Evolutionary conservation across 2,888 invertebrate species (phyloP), one percentile per base, ranked within the genome.

Genomic region (Agrochola macilenta): DNA sequence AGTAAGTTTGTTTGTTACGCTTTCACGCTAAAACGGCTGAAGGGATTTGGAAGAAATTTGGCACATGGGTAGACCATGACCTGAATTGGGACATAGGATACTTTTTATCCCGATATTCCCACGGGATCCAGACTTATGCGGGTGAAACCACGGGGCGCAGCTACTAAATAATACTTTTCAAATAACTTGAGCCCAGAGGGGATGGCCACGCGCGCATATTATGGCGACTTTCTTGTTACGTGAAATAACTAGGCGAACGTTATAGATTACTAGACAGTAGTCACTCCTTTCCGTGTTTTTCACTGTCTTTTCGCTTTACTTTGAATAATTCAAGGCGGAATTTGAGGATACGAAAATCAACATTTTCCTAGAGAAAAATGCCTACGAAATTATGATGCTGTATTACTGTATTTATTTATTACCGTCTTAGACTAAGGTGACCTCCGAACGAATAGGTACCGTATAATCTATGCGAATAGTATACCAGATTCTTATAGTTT

Each of bases 401-500:
- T 30, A 30, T 5, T 26, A 43, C 1, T 3, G 1, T 70, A 9
- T 39, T 69, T 4, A 52, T 52, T 60, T 69, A 39, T 26, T 8
- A 57, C 23, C 9, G 9, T 43, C 26, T 2, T 26, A 20, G 5
- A 39, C 46, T 14, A 46, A 46, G 46, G 46, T 46, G 46, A 43
- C 43, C 9, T 43, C 1, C 9, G 43, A 43, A 11, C 43, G 43
- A 43, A 43, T 12, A 43, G 12, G 3, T 46, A 46, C 14, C 14
- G 14, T 46, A 46, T 46, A 46, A 49, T 17, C 30, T 69, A 2
- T 46, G 46, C 17, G 8, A 35, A 46, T 46, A 26, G 14, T 46
- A 46, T 70, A 49, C 35, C 46, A 70, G 72, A 72, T 71, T 49
- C 9, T 14, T 65, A 43, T 20, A 66, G 26, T 66, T 46, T 30